Percentiles rank a stretch among this genome's conserved stretches.
Conservation (phyloP, 92 coral and sea anemone species). For the Phenganax stokvisi region DNA sequence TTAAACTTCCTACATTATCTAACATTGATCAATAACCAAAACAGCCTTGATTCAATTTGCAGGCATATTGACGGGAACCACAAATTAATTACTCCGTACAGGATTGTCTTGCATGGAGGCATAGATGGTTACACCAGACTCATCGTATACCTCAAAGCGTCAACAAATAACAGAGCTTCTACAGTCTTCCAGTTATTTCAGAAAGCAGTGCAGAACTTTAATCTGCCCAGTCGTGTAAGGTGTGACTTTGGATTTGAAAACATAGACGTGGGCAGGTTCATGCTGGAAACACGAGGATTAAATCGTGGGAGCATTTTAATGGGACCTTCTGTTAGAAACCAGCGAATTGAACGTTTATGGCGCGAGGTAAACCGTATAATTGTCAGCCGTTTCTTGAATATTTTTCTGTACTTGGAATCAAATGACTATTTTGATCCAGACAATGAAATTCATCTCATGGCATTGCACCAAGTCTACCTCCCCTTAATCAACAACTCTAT, state of each 20-base stretch:
- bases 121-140: no score
- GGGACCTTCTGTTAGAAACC: slow-evolving; percentile 47
- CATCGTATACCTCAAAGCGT: slow-evolving; percentile 47
- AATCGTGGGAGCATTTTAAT: slow-evolving; percentile 45
- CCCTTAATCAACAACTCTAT: slow-evolving; percentile 27
- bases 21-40: no score
- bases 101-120: no score
- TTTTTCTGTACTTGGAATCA: no score
- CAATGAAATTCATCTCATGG: no score
- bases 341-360: slow-evolving; percentile 45
- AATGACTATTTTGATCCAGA: no score
- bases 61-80: no score
- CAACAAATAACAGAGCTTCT: slow-evolving; percentile 53
- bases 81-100: no score
- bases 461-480: no score
- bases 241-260: slow-evolving; percentile 22
- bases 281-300: slow-evolving; percentile 41
- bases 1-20: no score
- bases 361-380: not conserved
- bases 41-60: no score
- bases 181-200: slow-evolving; percentile 49
- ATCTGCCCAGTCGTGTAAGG: slow-evolving; percentile 54
- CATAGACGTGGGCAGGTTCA: slow-evolving; percentile 15
- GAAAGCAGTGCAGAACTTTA: slow-evolving; percentile 39
- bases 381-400: no score